Conservation (phyloP, 2,888 invertebrate genomes). For the Catocala sponsa region DNA sequence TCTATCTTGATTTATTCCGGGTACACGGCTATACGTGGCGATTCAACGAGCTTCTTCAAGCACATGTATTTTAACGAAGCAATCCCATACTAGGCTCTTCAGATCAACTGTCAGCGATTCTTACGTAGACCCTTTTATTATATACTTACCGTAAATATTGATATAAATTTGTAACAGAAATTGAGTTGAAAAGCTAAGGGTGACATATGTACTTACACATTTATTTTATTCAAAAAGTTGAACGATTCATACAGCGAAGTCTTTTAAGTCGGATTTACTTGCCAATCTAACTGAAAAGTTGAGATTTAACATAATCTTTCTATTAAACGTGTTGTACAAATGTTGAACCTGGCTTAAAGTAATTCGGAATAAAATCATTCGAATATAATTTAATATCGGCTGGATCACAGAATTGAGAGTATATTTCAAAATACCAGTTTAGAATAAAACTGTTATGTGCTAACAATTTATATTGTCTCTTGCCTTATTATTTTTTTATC, state of each 20-base stretch:
- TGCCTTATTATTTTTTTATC: no score
- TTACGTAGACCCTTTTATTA: no score
- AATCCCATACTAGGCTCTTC: no score
- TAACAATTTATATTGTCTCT: no score
- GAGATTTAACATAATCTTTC: conserved; percentile 23
- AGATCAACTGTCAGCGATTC: no score
- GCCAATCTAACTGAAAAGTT: conserved; percentile 25
- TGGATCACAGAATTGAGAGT: neutral
- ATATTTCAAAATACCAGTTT: neutral
- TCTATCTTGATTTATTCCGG: no score
- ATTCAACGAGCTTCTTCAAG: no score
- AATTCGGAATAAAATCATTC: conserved; percentile 6
- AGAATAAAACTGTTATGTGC: neutral
- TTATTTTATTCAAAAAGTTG: conserved; percentile 22
- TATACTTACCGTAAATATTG: no score
- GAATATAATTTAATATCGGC: neutral
- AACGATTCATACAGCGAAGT: conserved; percentile 5
- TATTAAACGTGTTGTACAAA: conserved; percentile 26
- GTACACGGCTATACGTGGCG: no score
- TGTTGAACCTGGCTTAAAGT: conserved; percentile 7
- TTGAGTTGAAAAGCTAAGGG: conserved; percentile 1
- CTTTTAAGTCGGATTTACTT: conserved; percentile 20
- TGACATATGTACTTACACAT: conserved; percentile 8
- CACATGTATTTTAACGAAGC: no score
- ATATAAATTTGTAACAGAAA: conserved; percentile 5